These are phyloP conservation scores for Phthorimaea operculella DNA, from an alignment of 1,140 invertebrate species.

Conservation along the genomic window DNA sequence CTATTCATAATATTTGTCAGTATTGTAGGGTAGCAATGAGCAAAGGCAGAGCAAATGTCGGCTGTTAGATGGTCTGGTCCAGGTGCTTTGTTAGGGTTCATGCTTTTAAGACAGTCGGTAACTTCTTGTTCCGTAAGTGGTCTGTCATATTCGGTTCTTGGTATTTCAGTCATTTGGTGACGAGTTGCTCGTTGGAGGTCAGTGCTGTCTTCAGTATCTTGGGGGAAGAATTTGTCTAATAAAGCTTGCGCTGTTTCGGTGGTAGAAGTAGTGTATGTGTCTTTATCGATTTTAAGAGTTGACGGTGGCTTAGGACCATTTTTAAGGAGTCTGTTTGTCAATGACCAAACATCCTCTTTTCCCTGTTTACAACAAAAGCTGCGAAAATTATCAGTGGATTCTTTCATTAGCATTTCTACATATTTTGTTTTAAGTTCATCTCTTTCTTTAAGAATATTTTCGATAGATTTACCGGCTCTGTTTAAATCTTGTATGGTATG, in stretches of 20 bases:
- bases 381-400: background rate
- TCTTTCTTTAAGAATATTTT: background rate
- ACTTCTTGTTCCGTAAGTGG: background rate
- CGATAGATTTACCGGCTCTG: no score
- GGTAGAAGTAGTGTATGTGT: background rate
- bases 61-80: no score
- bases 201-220: background rate
- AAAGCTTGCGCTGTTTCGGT: background rate
- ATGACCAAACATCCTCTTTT: slow-evolving; percentile 13
- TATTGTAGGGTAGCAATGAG: no score
- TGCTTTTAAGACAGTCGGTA: background rate
- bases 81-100: slow-evolving; percentile 7
- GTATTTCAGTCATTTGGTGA: background rate
- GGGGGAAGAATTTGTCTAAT: background rate
- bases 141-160: background rate
- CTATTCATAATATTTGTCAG: no score
- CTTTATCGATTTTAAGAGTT: background rate
- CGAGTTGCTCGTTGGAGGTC: background rate
- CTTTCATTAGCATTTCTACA: background rate
- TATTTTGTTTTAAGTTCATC: background rate
- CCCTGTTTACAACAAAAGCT: slow-evolving; percentile 9
- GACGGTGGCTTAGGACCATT: background rate
- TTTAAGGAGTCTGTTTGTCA: no score
- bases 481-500: no score
- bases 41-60: no score